Evolutionary conservation across 1,140 invertebrate species (phyloP).

Genomic region (Delia radicum): DNA sequence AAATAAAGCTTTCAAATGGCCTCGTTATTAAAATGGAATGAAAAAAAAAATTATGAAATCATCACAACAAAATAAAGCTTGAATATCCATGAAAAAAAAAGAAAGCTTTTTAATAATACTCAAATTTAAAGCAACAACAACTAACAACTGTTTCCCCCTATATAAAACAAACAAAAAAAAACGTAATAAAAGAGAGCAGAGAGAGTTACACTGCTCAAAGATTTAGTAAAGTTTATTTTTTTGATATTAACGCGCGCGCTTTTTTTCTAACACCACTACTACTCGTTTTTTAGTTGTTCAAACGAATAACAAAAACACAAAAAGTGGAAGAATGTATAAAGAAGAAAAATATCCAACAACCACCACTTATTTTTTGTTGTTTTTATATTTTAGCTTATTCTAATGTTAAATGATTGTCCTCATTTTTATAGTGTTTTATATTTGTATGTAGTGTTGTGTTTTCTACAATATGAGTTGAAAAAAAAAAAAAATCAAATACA

Average conservation of each 20-base stretch:
- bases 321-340: neutral
- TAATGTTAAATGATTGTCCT: slow-evolving; percentile 20
- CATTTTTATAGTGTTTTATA: slow-evolving; percentile 5
- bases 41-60: slow-evolving; percentile 11
- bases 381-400: neutral
- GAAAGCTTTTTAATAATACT: neutral
- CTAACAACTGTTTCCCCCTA: neutral
- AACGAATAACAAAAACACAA: neutral
- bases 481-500: no score
- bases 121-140: no score
- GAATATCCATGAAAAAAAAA: no score
- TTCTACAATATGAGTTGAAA: neutral
- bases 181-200: neutral
- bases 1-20: slow-evolving; percentile 15
- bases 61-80: neutral
- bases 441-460: neutral
- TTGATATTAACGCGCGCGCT: neutral
- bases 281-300: neutral
- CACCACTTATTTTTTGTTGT: neutral
- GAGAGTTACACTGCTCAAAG: neutral
- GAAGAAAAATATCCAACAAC: neutral
- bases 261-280: neutral
- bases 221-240: neutral
- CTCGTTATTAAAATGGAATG: neutral
- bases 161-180: neutral